phyloP scores from a whole-genome alignment of 1,140 invertebrate genomes.

The Euura saliciscinereae region DNA sequence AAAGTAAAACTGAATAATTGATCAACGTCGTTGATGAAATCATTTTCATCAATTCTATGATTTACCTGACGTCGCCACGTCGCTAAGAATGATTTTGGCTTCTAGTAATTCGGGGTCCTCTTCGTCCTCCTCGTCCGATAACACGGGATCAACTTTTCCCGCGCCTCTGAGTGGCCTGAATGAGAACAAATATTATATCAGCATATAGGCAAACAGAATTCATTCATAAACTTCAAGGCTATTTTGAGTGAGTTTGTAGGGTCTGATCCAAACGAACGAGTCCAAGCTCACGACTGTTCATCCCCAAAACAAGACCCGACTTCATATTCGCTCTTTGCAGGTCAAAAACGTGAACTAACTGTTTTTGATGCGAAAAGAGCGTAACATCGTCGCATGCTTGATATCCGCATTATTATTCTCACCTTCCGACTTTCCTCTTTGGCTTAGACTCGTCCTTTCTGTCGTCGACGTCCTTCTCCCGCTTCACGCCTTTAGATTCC shows the following conservation, averaged over 20 bases:
- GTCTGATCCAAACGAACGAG: slow-evolving; percentile 52
- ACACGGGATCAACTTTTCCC: slow-evolving; percentile 39
- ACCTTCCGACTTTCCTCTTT: slow-evolving; percentile 58
- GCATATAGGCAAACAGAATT: too few relatives aligned
- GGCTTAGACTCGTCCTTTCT: slow-evolving; percentile 53
- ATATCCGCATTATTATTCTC: slow-evolving; percentile 17
- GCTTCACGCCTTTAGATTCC: slow-evolving; percentile 44
- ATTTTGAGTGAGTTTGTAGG: slow-evolving; percentile 35
- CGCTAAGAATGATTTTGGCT: slow-evolving; percentile 61
- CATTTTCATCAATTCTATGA: background rate
- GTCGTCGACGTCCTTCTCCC: slow-evolving; percentile 42
- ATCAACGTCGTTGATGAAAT: slow-evolving; percentile 8
- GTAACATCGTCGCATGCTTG: slow-evolving; percentile 18
- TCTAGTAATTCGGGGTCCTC: slow-evolving; percentile 59
- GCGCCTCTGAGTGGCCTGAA: slow-evolving; percentile 48
- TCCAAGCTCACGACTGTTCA: slow-evolving; percentile 36
- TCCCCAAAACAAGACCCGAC: slow-evolving; percentile 44
- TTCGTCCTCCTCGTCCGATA: slow-evolving; percentile 55
- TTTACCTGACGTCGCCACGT: slow-evolving; percentile 49
- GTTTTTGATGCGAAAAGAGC: slow-evolving; percentile 54
- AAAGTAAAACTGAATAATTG: slow-evolving; percentile 16
- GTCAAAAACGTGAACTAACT: slow-evolving; percentile 45
- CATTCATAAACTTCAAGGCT: background rate
- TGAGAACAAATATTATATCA: slow-evolving; percentile 12
- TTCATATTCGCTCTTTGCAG: slow-evolving; percentile 56